phyloP scores from a whole-genome alignment of 1,140 invertebrate species.

The Dreissena rostriformis region DNA sequence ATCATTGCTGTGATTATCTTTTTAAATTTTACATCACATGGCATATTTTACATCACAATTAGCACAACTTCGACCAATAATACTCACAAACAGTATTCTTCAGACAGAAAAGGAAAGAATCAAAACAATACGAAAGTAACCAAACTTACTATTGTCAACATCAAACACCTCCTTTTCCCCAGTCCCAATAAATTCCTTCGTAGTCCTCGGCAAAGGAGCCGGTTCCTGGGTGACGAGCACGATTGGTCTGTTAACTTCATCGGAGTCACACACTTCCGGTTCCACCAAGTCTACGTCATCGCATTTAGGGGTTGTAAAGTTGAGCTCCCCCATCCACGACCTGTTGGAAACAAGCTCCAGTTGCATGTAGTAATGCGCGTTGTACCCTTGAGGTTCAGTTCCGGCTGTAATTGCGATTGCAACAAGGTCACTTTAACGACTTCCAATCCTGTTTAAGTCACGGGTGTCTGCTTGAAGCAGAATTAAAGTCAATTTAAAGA shows the following conservation, averaged over 20 bases:
- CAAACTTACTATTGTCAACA: not conserved
- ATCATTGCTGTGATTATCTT: too few relatives aligned
- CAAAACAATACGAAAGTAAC: too few relatives aligned
- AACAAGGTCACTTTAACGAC: not conserved
- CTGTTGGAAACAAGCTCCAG: slow-evolving; percentile 44
- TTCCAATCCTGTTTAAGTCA: not conserved
- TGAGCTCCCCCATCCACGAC: slow-evolving; percentile 46
- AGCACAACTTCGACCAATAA: too few relatives aligned
- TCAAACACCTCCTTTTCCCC: not conserved
- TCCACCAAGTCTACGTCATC: slow-evolving; percentile 41
- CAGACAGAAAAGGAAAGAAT: too few relatives aligned
- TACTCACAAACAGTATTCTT: too few relatives aligned
- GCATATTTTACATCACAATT: too few relatives aligned
- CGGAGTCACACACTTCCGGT: slow-evolving; percentile 28
- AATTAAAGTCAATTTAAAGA: too few relatives aligned
- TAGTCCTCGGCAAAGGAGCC: slow-evolving; percentile 1
- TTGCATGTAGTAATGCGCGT: slow-evolving; percentile 58
- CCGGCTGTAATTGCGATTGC: slow-evolving; percentile 56
- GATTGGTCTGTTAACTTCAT: not conserved
- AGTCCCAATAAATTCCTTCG: not conserved
- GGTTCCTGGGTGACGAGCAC: not conserved
- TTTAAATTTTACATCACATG: too few relatives aligned
- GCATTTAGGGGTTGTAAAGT: slow-evolving; percentile 45
- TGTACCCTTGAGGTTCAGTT: slow-evolving; percentile 51
- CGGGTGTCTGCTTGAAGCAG: not conserved